Evolutionary conservation across 2,888 invertebrate species (phyloP), one percentile per base, ranked within the genome.

Genomic region (Cantharis lateralis): DNA sequence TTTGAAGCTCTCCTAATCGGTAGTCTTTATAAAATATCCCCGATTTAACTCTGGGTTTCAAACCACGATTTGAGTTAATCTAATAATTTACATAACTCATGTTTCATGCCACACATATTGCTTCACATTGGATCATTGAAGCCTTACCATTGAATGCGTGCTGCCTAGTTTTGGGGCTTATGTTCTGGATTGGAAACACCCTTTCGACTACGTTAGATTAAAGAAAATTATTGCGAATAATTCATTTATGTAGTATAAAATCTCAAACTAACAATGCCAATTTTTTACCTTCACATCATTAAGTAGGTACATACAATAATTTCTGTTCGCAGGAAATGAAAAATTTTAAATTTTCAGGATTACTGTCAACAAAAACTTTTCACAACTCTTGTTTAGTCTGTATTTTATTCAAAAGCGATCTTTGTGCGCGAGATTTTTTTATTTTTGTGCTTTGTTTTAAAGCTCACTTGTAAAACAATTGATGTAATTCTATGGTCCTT

Each of bases 1-100:
- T 48, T 48, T 48, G 48, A 48, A 48, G 48, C 48, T 48, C 48
- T 48, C 48, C 48, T 48, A 48, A 48, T 48, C 48, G 48, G n/a
- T n/a, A 48, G 48, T 48, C 48, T 48, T 48, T 48, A 48, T n/a
- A 48, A 7, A 48, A 48, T 48, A 48, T 48, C 48, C 48, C n/a
- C 48, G 48, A 26, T 71, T 62, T 71, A 63, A 63, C 71, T 63
- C 63, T 71, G 62, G 71, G 71, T 63, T 63, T 15, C 62, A 62
- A 24, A 71, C 62, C 71, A 63, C 71, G 71, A 71, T 71, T 71
- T 71, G 28, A 63, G 71, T 71, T 71, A 71, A 71, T 71, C 71
- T 71, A 71, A 71, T 71, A 71, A 71, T 71, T 63, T 71, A 26
- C 71, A 71, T 71, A 63, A 71, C 71, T 62, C 62, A 71, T 24